Percentiles rank a stretch among this genome's conserved stretches.
Conservation (phyloP, 2,888 invertebrate species). For the Crioceris asparagi region DNA sequence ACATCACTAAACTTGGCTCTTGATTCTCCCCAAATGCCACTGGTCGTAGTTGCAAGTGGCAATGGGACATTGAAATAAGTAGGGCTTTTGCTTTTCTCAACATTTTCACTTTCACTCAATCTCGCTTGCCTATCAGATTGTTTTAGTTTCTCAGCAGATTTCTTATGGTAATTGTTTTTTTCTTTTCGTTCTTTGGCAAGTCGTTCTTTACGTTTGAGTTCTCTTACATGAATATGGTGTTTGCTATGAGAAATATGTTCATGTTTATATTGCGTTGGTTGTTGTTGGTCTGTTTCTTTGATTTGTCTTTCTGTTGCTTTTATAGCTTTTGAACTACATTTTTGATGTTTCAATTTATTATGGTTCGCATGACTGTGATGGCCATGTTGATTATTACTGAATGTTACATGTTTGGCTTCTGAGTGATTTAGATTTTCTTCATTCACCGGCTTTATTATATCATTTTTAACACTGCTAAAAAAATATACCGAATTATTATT, state of each 20-base stretch:
- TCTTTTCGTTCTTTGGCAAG: constrained; percentile 28
- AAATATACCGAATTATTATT: too few species aligned
- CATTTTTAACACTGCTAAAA: too few species aligned
- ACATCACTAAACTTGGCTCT: constrained; percentile 50
- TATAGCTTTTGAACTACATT: too few species aligned
- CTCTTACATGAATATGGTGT: constrained; percentile 14
- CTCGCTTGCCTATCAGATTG: constrained; percentile 17
- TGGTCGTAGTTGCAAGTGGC: constrained; percentile 28
- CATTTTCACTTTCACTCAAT: constrained; percentile 5
- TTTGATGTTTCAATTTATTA: too few species aligned
- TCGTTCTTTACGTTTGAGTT: constrained; percentile 20
- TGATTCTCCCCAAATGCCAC: constrained; percentile 44
- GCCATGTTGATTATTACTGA: constrained; percentile 10
- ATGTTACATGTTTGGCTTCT: constrained; percentile 14
- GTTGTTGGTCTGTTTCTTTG: constrained; percentile 2
- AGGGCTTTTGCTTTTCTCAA: constrained; percentile 13
- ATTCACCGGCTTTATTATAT: too few species aligned
- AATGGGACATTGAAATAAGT: constrained; percentile 20
- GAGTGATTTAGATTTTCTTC: too few species aligned
- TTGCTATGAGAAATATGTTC: too few species aligned
- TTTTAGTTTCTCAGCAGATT: constrained; percentile 16
- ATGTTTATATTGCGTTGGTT: constrained; percentile 9
- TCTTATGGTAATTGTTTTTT: constrained; percentile 21
- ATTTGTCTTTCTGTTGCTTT: too few species aligned
- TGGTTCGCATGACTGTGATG: too few species aligned